These are phyloP conservation scores for Melanostoma scalare DNA, from an alignment of 2,888 invertebrate genomes.

Conservation along the genomic window DNA sequence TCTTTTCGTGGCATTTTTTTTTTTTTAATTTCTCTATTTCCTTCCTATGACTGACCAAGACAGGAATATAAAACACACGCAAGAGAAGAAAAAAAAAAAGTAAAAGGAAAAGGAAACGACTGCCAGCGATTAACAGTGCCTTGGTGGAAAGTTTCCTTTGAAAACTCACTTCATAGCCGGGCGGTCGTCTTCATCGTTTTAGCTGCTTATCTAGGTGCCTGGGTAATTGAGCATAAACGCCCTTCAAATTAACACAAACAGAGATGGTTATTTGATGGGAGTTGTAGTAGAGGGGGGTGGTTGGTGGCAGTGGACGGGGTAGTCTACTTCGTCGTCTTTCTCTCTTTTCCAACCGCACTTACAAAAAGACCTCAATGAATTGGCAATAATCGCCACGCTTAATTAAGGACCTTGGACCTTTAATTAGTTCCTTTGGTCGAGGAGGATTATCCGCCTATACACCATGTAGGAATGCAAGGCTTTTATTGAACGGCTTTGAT, in stretches of 20 bases:
- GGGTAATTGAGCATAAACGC: constrained; percentile 71
- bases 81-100: constrained; percentile 21
- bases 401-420: constrained; percentile 57
- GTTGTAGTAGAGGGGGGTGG: not conserved
- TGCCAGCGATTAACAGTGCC: constrained; percentile 62
- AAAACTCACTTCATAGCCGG: constrained; percentile 16
- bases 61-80: constrained; percentile 30
- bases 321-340: constrained; percentile 7
- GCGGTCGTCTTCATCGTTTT: constrained; percentile 16
- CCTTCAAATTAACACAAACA: constrained; percentile 69
- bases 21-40: constrained; percentile 57
- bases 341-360: not conserved
- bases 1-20: constrained; percentile 45
- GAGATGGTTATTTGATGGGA: constrained; percentile 46
- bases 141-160: constrained; percentile 33
- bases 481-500: constrained; percentile 3
- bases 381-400: constrained; percentile 57
- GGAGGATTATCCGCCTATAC: not conserved
- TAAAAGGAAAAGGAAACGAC: constrained; percentile 54
- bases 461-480: constrained; percentile 2
- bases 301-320: not conserved
- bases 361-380: constrained; percentile 38
- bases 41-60: constrained; percentile 54
- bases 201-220: constrained; percentile 67
- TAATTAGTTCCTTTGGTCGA: constrained; percentile 59